phyloP scores from a whole-genome alignment of 1,140 invertebrate species.

The Globodera ellingtonae region DNA sequence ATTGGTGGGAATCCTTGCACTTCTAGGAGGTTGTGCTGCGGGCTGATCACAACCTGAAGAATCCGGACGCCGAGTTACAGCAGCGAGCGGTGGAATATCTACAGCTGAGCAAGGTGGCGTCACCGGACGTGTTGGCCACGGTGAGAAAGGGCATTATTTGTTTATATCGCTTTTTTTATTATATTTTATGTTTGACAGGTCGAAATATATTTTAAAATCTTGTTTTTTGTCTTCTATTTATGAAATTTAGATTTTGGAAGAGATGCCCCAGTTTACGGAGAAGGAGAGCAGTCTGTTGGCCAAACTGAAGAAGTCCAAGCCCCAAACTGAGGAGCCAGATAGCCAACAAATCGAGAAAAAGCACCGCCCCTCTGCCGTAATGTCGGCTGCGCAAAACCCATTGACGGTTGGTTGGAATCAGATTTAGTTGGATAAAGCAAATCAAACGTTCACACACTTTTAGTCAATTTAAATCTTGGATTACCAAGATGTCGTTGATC shows the following conservation, averaged over 20 bases:
- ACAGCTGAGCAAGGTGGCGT: slow-evolving; percentile 90
- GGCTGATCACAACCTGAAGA: slow-evolving; percentile 92
- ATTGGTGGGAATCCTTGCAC: not conserved
- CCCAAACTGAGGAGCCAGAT: slow-evolving; percentile 69
- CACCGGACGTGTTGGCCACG: slow-evolving; percentile 82
- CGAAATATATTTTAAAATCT: too few species aligned
- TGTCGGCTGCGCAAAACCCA: slow-evolving; percentile 34
- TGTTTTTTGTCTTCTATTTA: slow-evolving; percentile 22
- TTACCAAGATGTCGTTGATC: too few species aligned
- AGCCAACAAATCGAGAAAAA: slow-evolving; percentile 61
- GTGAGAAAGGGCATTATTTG: not conserved
- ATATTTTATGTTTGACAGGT: too few species aligned
- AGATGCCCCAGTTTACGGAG: slow-evolving; percentile 99
- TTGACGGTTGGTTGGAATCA: not conserved
- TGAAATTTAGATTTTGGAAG: slow-evolving; percentile 81
- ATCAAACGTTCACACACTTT: too few species aligned
- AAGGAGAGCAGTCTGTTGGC: slow-evolving; percentile 91
- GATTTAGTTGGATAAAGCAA: not conserved
- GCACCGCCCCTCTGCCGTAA: slow-evolving; percentile 57
- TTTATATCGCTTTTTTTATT: not conserved
- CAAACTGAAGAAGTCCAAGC: slow-evolving; percentile 91
- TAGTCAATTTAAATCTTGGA: too few species aligned
- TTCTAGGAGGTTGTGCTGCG: slow-evolving; percentile 74
- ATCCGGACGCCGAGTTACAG: slow-evolving; percentile 95
- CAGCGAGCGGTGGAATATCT: slow-evolving; percentile 97